These are phyloP conservation scores for Boleophthalmus pectinirostris DNA, from an alignment of 2,113 vertebrate genomes.

Conservation along the genomic window DNA sequence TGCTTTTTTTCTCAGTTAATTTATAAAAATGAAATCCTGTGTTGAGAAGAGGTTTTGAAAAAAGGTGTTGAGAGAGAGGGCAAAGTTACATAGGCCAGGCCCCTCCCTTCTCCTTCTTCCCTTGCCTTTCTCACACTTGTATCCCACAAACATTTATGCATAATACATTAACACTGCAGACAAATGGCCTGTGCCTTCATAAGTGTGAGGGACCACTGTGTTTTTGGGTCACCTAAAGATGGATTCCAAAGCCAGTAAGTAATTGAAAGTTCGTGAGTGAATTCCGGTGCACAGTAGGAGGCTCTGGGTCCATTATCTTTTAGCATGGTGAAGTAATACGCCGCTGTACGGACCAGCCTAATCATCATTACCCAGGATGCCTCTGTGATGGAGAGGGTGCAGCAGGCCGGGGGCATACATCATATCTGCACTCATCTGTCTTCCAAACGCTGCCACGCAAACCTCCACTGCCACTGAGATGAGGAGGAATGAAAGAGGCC, in stretches of 20 bases:
- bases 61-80: neutral
- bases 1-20: no score
- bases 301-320: conserved; percentile 70
- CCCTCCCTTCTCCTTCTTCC: neutral
- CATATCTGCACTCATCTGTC: conserved; percentile 72
- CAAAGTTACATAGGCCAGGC: conserved; percentile 4
- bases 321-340: conserved; percentile 62
- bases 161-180: conserved; percentile 53
- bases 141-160: conserved; percentile 37
- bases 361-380: conserved; percentile 70
- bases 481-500: conserved; percentile 66
- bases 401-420: conserved; percentile 67
- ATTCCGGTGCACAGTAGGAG: conserved; percentile 65
- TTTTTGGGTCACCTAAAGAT: conserved; percentile 62
- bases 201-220: conserved; percentile 40
- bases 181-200: conserved; percentile 46
- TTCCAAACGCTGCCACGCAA: conserved; percentile 67
- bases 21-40: no score
- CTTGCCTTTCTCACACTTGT: neutral
- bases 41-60: no score
- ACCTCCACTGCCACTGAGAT: conserved; percentile 50
- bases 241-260: conserved; percentile 68
- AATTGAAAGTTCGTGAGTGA: conserved; percentile 69
- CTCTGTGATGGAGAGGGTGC: conserved; percentile 68
- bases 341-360: conserved; percentile 64